Evolutionary conservation across 2,888 invertebrate genomes (phyloP), one percentile per base, ranked within the genome.

Genomic region (Liposcelis brunnea): DNA sequence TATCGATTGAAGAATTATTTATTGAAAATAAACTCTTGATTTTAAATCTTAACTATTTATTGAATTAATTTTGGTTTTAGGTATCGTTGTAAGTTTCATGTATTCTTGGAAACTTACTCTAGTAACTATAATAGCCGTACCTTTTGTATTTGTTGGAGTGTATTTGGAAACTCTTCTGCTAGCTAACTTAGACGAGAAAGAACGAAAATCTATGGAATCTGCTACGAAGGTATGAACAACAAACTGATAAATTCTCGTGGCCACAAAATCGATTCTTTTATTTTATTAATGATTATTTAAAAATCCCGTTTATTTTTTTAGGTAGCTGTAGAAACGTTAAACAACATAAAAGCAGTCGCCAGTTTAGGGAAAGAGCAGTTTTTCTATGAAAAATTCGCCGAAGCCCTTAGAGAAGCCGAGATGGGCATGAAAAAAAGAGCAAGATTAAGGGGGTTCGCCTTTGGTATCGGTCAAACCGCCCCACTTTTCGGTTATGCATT

Each of bases 41-140:
- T n/a, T n/a, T n/a, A n/a, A n/a, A n/a, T n/a, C n/a, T n/a, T n/a
- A n/a, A n/a, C n/a, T n/a, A n/a, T n/a, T n/a, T n/a, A n/a, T n/a
- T n/a, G n/a, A n/a, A 6, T 26, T 26, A 26, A 40, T 8, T 6
- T 6, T 40, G 19, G 10, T 40, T n/a, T 19, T 18, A n/a, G 40
- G 40, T 7, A 10, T 40, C 6, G 12, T 40, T 6, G 40, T 40
- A 14, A 19, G 18, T n/a, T 40, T 40, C 40, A 18, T 11, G 6
- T 40, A 40, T 18, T 16, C 18, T n/a, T 40, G 40, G 40, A 14
- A 40, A 40, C 10, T 40, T 8, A 40, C 40, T 5, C 7, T 40
- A 3, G 40, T 40, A 7, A 40, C 19, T 5, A 15, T 16, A 7
- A 10, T 16, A 6, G 19, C 19, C 19, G 19, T 40, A 7, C 40